These are phyloP conservation scores for Neuroterus valhalla DNA, from an alignment of 1,140 invertebrate genomes.

Conservation along the genomic window DNA sequence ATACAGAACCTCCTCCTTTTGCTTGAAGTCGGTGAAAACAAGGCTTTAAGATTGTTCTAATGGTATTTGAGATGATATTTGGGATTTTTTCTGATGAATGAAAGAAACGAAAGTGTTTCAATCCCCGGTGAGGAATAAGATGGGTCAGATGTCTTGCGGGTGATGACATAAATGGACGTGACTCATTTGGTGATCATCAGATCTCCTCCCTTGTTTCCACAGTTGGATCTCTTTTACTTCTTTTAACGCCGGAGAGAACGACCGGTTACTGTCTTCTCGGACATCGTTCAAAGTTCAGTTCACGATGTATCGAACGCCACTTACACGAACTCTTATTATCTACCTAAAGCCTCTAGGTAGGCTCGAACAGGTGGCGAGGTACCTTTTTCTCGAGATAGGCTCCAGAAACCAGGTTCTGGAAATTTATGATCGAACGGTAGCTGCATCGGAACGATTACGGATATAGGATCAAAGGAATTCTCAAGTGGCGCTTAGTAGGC, in stretches of 20 bases:
- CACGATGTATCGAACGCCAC: constrained; percentile 42
- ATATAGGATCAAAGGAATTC: constrained; percentile 13
- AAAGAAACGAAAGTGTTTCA: constrained; percentile 9
- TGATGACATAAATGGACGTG: constrained; percentile 47
- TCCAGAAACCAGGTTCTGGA: constrained; percentile 33
- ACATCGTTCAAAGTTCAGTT: constrained; percentile 35
- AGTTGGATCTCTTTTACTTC: constrained; percentile 27
- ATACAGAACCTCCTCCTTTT: too few species aligned
- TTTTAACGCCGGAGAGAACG: constrained; percentile 8
- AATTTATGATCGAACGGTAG: constrained; percentile 49
- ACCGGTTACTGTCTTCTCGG: constrained; percentile 30
- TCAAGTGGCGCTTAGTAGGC: constrained; percentile 5
- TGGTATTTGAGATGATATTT: too few species aligned
- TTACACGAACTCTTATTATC: constrained; percentile 54
- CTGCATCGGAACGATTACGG: constrained; percentile 19
- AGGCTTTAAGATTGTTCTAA: too few species aligned
- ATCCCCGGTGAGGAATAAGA: constrained; percentile 48
- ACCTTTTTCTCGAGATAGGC: constrained; percentile 44
- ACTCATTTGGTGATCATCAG: neutral
- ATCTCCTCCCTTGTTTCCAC: constrained; percentile 23
- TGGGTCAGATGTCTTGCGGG: constrained; percentile 11
- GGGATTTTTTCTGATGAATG: neutral
- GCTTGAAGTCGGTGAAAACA: too few species aligned
- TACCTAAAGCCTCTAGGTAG: constrained; percentile 34
- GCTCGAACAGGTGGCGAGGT: constrained; percentile 2